Evolutionary conservation across 2,113 vertebrate species (phyloP), one percentile per base, ranked within the genome.

Genomic region (Macquaria ambigua): DNA sequence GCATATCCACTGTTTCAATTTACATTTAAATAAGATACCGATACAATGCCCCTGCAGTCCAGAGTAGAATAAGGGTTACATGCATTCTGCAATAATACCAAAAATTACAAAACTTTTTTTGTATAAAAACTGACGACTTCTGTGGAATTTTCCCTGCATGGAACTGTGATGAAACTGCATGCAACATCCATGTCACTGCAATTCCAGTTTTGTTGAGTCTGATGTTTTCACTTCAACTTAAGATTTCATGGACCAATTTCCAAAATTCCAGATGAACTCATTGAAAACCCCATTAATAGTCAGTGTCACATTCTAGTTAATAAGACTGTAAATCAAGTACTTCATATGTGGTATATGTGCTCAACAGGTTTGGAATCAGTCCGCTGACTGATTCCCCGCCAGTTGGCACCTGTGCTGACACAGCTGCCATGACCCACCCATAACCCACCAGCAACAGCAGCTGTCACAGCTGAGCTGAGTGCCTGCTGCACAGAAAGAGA

Each of bases 371-470:
- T 82, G 67, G 74, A 76, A 87, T 64, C 56, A 48, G 77, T 59
- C 64, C 0, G 18, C 31, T 70, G 79, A 77, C 18, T 70, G 74
- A 91, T 77, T 77, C 69, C 55, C 76, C 21, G 59, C 79, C 90
- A 89, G 89, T 89, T 93, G 92, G 83, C 92, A 91, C 86, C 79
- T 89, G 80, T 46, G 70, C 74, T 34, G 31, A 70, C 46, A 55
- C 90, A 77, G 91, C 90, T 87, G 79, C 88, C 86, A 84, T 82
- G 90, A 93, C 89, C 85, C 77, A 37, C 81, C 86, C 81, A 69
- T 86, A 91, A 93, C 88, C 82, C 84, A 81, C 79, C 87, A 84
- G 77, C 82, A 86, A 34, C 89, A 83, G 85, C 90, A 87, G 90
- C 92, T 90, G 92, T 83, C 92, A 85, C 79, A 59, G 79, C 80